A percentile compares a stretch with the other conserved stretches of the same genome.
Evolutionary conservation across 1,140 invertebrate species (phyloP).

Genomic region (Pantala flavescens): DNA sequence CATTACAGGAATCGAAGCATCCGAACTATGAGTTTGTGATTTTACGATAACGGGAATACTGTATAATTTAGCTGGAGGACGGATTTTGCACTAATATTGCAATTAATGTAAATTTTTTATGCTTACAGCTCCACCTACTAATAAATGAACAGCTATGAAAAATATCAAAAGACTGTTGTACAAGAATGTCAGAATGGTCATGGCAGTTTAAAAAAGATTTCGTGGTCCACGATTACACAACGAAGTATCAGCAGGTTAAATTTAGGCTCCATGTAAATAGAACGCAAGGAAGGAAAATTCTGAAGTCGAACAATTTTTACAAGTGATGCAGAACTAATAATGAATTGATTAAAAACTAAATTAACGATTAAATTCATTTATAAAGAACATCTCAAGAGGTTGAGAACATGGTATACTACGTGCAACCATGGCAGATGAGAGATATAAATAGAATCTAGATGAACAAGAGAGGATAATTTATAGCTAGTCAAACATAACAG

Average conservation of each 20-base stretch:
- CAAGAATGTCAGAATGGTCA: slow-evolving; percentile 27
- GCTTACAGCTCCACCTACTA: slow-evolving; percentile 34
- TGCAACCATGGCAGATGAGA: too few species aligned
- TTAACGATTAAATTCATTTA: too few species aligned
- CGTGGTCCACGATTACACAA: neutral
- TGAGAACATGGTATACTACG: too few species aligned
- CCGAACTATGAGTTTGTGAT: too few species aligned
- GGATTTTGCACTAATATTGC: neutral
- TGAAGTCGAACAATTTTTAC: neutral
- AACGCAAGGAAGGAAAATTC: neutral
- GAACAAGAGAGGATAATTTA: too few species aligned
- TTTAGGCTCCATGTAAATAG: slow-evolving; percentile 3
- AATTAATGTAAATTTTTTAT: slow-evolving; percentile 16
- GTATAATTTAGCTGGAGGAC: neutral
- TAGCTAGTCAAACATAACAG: too few species aligned
- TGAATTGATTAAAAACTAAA: too few species aligned
- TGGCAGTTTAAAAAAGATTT: slow-evolving; percentile 11
- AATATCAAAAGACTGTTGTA: slow-evolving; percentile 30
- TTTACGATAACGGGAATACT: neutral
- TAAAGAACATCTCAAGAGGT: too few species aligned
- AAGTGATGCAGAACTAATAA: too few species aligned
- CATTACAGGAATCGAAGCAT: too few species aligned
- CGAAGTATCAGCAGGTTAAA: neutral
- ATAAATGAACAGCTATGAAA: slow-evolving; percentile 32
- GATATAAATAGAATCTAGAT: too few species aligned